Conservation (phyloP, 2,797 vertebrate genomes). For the Ctenosaura bakeri region DNA sequence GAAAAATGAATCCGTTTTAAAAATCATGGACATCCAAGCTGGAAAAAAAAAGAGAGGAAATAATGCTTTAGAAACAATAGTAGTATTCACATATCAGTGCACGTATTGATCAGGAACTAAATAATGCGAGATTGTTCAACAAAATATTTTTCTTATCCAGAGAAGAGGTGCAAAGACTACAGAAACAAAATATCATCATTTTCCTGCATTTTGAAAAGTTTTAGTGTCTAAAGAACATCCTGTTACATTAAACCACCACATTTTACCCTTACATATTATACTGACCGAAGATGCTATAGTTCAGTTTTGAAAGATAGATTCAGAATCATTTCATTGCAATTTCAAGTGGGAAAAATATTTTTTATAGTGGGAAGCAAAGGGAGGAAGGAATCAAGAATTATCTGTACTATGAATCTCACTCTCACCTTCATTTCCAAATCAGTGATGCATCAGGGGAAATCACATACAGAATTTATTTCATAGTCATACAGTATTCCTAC, state of each 20-base stretch:
- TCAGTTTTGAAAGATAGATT: background rate
- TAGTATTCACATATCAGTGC: background rate
- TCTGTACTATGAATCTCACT: background rate
- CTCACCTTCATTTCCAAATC: background rate
- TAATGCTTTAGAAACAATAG: constrained; percentile 1
- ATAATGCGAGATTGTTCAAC: background rate
- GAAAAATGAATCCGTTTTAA: background rate
- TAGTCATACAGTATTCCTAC: background rate
- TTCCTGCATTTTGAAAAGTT: background rate
- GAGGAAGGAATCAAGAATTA: background rate
- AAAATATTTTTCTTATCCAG: background rate
- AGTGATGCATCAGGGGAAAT: background rate
- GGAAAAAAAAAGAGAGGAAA: background rate
- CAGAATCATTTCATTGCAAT: background rate
- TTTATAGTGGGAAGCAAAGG: background rate
- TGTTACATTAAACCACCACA: background rate
- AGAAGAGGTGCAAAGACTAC: background rate
- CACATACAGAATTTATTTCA: background rate
- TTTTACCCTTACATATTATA: background rate
- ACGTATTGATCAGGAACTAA: background rate
- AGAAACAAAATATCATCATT: background rate
- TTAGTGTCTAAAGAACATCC: background rate
- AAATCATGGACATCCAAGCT: background rate
- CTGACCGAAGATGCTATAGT: background rate
- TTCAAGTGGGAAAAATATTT: background rate